These are phyloP conservation scores for Philypnodon macrostomus DNA, from an alignment of 2,797 vertebrate species.

Conservation along the genomic window DNA sequence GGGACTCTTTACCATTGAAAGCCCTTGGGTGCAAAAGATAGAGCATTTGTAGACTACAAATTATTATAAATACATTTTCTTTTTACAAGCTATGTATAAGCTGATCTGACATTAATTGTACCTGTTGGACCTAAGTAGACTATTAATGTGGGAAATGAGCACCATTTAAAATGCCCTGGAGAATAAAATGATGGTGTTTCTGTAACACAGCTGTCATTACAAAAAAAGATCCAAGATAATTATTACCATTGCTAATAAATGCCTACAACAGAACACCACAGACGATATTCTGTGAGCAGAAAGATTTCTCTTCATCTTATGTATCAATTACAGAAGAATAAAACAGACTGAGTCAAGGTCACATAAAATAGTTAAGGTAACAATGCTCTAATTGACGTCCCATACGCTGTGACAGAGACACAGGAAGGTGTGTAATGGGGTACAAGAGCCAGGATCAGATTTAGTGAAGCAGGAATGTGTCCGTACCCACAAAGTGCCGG, in stretches of 20 bases:
- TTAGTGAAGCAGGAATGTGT: constrained; percentile 23
- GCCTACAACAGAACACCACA: constrained; percentile 5
- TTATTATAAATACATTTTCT: too few relatives aligned
- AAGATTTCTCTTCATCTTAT: neutral
- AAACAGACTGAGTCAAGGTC: too few relatives aligned
- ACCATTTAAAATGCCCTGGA: constrained; percentile 4
- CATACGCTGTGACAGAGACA: constrained; percentile 7
- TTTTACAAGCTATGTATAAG: too few relatives aligned
- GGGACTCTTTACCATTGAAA: too few relatives aligned
- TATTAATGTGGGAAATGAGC: neutral
- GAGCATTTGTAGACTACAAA: too few relatives aligned
- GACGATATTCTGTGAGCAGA: neutral
- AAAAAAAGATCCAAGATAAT: constrained; percentile 24
- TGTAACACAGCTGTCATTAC: constrained; percentile 13
- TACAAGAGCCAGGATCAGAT: constrained; percentile 42
- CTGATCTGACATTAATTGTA: too few relatives aligned
- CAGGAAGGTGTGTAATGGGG: constrained; percentile 33
- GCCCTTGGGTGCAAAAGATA: too few relatives aligned
- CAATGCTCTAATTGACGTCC: neutral
- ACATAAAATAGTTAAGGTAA: neutral
- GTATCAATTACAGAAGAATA: too few relatives aligned
- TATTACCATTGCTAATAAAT: constrained; percentile 8
- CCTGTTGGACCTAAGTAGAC: constrained; percentile 4
- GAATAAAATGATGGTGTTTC: constrained; percentile 26
- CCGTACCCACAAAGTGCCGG: constrained; percentile 39